These are phyloP conservation scores for Drosophila meridiana DNA, from an alignment of 2,888 invertebrate species.

Conservation along the genomic window DNA sequence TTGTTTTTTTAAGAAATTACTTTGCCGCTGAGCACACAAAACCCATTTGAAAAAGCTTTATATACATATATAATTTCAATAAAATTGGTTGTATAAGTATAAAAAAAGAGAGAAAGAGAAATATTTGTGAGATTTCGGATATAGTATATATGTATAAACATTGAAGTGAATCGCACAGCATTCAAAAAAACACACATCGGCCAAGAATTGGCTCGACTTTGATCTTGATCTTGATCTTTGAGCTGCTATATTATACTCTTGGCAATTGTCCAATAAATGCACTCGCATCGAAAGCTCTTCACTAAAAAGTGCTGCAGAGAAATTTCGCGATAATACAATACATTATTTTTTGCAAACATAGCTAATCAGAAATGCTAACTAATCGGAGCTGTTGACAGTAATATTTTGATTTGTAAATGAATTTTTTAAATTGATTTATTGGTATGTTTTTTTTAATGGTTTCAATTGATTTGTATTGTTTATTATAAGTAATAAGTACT, in stretches of 20 bases:
- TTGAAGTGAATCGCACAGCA: neutral
- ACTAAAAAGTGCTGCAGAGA: neutral
- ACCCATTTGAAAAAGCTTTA: constrained; percentile 18
- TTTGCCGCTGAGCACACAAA: constrained; percentile 13
- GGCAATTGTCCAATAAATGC: constrained; percentile 25
- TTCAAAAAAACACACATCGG: neutral
- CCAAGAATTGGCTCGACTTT: constrained; percentile 24
- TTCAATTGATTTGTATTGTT: too few relatives aligned
- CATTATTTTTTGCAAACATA: neutral
- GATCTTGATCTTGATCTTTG: constrained; percentile 33
- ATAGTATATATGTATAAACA: neutral
- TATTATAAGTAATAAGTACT: too few relatives aligned
- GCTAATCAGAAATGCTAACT: neutral
- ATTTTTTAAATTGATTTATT: neutral
- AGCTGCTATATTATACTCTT: constrained; percentile 9
- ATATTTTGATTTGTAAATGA: neutral
- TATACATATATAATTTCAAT: constrained; percentile 12
- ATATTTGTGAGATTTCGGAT: neutral
- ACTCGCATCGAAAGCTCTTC: constrained; percentile 3
- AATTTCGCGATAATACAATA: neutral
- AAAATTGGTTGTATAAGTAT: constrained; percentile 16
- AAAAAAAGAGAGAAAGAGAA: constrained; percentile 3
- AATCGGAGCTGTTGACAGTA: neutral
- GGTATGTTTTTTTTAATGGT: neutral
- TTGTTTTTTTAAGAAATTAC: neutral